phyloP scores from a whole-genome alignment of 1,140 invertebrate genomes.

The Drosophila jambulina region DNA sequence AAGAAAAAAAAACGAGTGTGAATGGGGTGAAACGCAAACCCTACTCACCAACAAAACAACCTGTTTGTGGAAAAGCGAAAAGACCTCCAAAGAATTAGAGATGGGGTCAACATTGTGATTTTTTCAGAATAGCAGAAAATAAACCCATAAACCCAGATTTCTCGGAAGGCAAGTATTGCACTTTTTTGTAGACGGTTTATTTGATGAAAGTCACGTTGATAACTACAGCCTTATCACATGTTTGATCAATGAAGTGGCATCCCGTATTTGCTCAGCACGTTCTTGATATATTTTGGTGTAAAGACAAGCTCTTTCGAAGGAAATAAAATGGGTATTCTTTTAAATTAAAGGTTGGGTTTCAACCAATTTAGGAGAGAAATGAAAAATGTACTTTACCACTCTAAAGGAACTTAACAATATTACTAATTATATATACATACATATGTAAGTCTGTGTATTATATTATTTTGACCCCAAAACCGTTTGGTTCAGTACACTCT shows the following conservation, averaged over 20 bases:
- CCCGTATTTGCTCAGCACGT: not conserved
- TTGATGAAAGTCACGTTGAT: conserved; percentile 12
- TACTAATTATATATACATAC: not conserved
- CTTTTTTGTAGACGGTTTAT: not conserved
- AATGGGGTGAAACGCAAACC: conserved; percentile 18
- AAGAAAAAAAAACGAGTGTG: not conserved
- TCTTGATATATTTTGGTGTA: not conserved
- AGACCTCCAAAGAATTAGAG: not conserved
- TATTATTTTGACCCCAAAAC: not conserved
- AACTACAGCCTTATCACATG: conserved; percentile 25
- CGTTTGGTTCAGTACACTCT: conserved; percentile 5
- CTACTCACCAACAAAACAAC: not conserved
- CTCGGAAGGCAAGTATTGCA: conserved; percentile 4
- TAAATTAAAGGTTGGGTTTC: not conserved
- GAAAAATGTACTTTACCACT: not conserved
- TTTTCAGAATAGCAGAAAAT: not conserved
- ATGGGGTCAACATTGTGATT: conserved; percentile 16
- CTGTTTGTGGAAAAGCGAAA: conserved; percentile 1
- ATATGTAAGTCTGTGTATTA: not conserved
- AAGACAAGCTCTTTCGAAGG: not conserved
- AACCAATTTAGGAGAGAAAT: not conserved
- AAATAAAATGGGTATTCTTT: not conserved
- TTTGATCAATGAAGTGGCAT: conserved; percentile 34
- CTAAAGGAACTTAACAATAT: not conserved
- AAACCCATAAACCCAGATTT: conserved; percentile 1